Base-by-base conservation (phyloP, 2,888 invertebrate species). In the Abscondita cerata region DNA sequence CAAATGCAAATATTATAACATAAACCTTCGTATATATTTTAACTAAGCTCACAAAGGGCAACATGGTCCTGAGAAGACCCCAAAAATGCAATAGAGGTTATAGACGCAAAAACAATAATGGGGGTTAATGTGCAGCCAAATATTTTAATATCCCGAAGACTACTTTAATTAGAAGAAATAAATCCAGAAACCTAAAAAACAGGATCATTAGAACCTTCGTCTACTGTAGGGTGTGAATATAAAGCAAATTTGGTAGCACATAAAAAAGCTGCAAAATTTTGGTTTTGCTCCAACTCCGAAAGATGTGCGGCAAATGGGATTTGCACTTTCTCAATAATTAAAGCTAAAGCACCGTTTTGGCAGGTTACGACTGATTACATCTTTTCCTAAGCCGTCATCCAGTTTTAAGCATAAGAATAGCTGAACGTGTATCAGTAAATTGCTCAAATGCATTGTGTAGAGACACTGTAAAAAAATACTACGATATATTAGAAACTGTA, bases 291-390 rank as follows among this genome's bases (percentile, higher is more conserved):
- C 69, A 38, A 68, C 66, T 46, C 34, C 52, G 61, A 68, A 62
- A 58, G 67, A 52, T 65, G 41, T 52, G 61, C 20, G 70, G 70
- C 31, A 41, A 1, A 50, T 61, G 61, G 61, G 50, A n/a, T 56
- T 51, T 41, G 25, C 36, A 8, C 46, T 61, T 13, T 40, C 44
- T n/a, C 4, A 20, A 2, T 20, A 19, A 11, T 18, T 46, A 16
- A 16, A 46, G 8, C n/a, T 46, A 15, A 16, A 51, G 16, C 50
- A 57, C 20, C 12, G 12, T 13, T 57, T 57, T 34, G 59, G 73
- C 71, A 59, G 73, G 74, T 33, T 57, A 51, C 61, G 64, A 62
- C 47, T 74, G 72, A 72, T 65, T 74, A 18, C 59, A 66, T 59
- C 63, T 62, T 25, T 75, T 72, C 62, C 20, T 70, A 48, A n/a